These are phyloP conservation scores for Nymphicus hollandicus DNA, from an alignment of 2,113 vertebrate genomes.

Conservation along the genomic window DNA sequence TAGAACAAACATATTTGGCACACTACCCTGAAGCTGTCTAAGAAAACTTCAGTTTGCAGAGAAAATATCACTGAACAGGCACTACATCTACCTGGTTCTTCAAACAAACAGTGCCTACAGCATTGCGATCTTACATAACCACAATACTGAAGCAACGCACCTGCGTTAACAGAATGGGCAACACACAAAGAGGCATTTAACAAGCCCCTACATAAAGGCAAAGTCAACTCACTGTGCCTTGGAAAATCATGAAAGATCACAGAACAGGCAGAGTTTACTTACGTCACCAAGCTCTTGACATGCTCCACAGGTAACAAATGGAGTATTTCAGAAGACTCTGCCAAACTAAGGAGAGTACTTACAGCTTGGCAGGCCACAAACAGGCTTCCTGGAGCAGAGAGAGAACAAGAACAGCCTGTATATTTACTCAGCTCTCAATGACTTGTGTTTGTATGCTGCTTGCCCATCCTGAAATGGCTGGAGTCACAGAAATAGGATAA, in stretches of 20 bases:
- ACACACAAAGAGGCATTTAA: background rate
- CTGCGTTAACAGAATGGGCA: fast-evolving
- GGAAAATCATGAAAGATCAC: background rate
- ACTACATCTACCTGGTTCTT: background rate
- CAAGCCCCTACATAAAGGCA: background rate
- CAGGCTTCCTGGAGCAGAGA: constrained; percentile 76
- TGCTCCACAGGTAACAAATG: constrained; percentile 80
- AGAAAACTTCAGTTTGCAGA: background rate
- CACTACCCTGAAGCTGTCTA: background rate
- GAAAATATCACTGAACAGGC: background rate
- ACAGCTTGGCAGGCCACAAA: constrained; percentile 90
- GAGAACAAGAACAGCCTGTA: constrained; percentile 18
- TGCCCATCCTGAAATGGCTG: background rate
- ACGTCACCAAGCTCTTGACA: constrained; percentile 82
- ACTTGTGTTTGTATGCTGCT: background rate
- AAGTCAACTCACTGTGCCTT: background rate
- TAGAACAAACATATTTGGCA: background rate
- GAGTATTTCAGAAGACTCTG: constrained; percentile 83
- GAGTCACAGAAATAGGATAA: background rate
- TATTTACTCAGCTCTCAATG: constrained; percentile 13
- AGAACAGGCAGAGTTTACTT: constrained; percentile 50
- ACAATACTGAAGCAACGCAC: background rate
- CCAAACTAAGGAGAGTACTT: constrained; percentile 87
- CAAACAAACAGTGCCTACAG: background rate
- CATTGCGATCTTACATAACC: background rate